A percentile compares a stretch with the other conserved stretches of the same genome.
Conservation (phyloP, 2,113 vertebrate species). For the Syrrhaptes paradoxus region DNA sequence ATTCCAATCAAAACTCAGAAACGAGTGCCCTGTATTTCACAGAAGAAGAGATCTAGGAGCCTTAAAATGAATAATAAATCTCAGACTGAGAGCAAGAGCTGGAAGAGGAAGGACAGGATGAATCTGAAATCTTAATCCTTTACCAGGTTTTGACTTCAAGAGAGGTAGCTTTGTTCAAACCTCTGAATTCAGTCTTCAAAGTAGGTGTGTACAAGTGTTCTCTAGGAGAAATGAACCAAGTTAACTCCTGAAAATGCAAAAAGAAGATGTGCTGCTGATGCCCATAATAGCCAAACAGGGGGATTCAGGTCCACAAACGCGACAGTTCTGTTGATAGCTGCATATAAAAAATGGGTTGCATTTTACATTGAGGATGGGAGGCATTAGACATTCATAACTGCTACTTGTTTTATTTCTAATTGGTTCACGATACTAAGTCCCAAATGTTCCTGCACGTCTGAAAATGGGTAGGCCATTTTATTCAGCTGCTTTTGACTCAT, state of each 20-base stretch:
- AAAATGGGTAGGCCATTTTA: background rate
- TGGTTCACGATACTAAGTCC: accelerated
- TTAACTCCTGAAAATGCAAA: background rate
- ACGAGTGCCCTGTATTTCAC: background rate
- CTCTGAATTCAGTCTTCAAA: constrained; percentile 9
- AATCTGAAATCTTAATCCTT: background rate
- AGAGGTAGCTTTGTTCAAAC: background rate
- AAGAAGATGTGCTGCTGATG: background rate
- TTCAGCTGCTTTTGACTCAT: background rate
- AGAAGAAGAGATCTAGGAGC: background rate
- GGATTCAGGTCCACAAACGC: background rate
- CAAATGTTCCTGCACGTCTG: background rate
- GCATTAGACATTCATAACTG: background rate
- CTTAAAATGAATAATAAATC: background rate
- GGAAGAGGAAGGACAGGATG: background rate
- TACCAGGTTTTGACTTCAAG: background rate
- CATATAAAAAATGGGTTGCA: background rate
- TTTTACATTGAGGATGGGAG: background rate
- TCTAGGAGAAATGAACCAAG: background rate
- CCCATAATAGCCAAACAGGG: accelerated
- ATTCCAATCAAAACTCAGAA: background rate
- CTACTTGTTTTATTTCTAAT: background rate
- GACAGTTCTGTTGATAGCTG: background rate
- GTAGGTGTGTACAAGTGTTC: background rate
- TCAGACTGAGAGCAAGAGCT: background rate